These are phyloP conservation scores for Tiliacea citrago DNA, from an alignment of 2,888 invertebrate genomes.

Conservation along the genomic window DNA sequence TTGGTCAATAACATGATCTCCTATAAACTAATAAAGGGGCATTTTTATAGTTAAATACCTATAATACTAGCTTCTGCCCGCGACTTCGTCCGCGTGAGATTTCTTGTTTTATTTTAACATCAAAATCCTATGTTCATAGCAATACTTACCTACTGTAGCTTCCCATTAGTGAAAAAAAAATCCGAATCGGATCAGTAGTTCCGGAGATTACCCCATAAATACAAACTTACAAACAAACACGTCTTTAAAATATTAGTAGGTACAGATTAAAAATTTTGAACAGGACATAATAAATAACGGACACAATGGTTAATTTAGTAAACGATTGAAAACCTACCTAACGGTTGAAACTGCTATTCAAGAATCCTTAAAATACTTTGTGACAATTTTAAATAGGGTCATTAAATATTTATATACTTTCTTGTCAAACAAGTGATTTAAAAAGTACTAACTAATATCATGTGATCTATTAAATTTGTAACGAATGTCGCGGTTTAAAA, in stretches of 20 bases:
- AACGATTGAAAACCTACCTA: neutral
- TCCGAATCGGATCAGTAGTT: too few relatives aligned
- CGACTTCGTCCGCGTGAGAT: too few relatives aligned
- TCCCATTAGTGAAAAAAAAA: too few relatives aligned
- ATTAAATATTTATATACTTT: neutral
- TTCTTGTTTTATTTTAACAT: too few relatives aligned
- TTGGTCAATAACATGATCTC: constrained; percentile 11
- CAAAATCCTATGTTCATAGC: too few relatives aligned
- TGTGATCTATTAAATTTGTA: neutral
- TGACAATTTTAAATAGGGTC: neutral
- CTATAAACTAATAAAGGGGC: neutral
- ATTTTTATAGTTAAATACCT: too few relatives aligned
- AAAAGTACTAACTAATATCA: neutral
- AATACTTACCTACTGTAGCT: too few relatives aligned
- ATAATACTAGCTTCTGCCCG: too few relatives aligned
- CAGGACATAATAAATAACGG: neutral
- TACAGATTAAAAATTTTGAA: too few relatives aligned
- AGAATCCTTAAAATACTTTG: neutral
- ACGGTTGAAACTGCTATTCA: neutral
- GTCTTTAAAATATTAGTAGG: too few relatives aligned
- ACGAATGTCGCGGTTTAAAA: neutral
- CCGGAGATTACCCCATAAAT: too few relatives aligned
- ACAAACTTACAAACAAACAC: too few relatives aligned
- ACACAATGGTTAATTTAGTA: neutral
- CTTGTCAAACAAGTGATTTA: constrained; percentile 6